These are phyloP conservation scores for Hirtodrosophila histrioides DNA, from an alignment of 2,888 invertebrate species.

Conservation along the genomic window DNA sequence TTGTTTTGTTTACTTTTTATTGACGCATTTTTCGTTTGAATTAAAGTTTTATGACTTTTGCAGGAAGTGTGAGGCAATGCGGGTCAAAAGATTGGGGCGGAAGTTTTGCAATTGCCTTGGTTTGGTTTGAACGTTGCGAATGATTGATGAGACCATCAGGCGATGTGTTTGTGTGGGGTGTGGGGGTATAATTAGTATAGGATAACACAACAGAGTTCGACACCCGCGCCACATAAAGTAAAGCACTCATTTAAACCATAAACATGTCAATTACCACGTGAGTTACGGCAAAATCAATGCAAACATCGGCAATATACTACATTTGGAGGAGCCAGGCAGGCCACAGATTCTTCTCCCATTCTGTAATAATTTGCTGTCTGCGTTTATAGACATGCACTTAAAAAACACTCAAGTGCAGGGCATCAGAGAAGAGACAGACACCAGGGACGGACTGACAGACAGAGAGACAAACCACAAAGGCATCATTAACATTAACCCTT, in stretches of 20 bases:
- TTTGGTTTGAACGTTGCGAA: slow-evolving; percentile 16
- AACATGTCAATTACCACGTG: slow-evolving; percentile 76
- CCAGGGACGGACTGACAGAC: neutral
- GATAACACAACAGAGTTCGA: slow-evolving; percentile 23
- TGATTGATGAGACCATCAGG: slow-evolving; percentile 64
- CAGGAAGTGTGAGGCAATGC: slow-evolving; percentile 51
- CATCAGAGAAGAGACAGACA: slow-evolving; percentile 32
- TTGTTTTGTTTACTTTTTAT: slow-evolving; percentile 60
- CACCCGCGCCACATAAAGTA: slow-evolving; percentile 28
- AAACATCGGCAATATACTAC: slow-evolving; percentile 37
- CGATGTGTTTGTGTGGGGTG: neutral
- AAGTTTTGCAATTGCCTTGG: slow-evolving; percentile 65
- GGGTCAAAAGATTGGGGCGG: slow-evolving; percentile 50
- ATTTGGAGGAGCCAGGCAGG: slow-evolving; percentile 12
- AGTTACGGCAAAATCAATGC: slow-evolving; percentile 75
- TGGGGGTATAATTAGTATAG: slow-evolving; percentile 54
- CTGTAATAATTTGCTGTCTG: slow-evolving; percentile 69
- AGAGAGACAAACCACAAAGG: slow-evolving; percentile 50
- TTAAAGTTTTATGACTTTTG: slow-evolving; percentile 56
- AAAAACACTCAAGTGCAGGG: slow-evolving; percentile 75
- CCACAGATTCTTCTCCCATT: slow-evolving; percentile 42
- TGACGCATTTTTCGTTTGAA: slow-evolving; percentile 60
- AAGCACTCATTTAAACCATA: slow-evolving; percentile 59
- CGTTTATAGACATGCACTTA: slow-evolving; percentile 75
- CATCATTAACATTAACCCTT: slow-evolving; percentile 78